Evolutionary conservation across 1,140 invertebrate species (phyloP).

Genomic region (Argopecten irradians): DNA sequence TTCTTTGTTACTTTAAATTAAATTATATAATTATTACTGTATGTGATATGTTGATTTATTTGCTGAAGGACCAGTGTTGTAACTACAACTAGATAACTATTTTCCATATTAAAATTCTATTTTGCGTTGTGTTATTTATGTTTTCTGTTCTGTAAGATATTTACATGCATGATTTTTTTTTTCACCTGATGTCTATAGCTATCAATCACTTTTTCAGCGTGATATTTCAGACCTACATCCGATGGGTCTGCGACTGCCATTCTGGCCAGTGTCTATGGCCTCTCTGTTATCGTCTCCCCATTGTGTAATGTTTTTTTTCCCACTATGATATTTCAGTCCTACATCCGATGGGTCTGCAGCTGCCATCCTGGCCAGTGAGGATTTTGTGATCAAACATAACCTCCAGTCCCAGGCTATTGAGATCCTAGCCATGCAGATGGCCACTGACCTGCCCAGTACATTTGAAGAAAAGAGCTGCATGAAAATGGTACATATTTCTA

Average conservation of each 20-base stretch:
- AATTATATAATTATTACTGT: too few relatives aligned
- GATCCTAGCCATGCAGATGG: slow-evolving; percentile 95
- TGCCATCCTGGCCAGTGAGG: slow-evolving; percentile 92
- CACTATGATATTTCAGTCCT: slow-evolving; percentile 79
- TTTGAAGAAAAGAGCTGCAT: slow-evolving; percentile 92
- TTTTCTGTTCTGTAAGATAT: too few relatives aligned
- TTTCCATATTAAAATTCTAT: too few relatives aligned
- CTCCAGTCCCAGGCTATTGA: slow-evolving; percentile 91
- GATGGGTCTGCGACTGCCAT: slow-evolving; percentile 96
- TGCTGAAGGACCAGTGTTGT: too few relatives aligned
- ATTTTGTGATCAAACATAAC: slow-evolving; percentile 90
- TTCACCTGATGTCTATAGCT: too few relatives aligned
- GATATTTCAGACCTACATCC: slow-evolving; percentile 86
- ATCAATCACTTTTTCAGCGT: slow-evolving; percentile 15
- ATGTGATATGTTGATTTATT: too few relatives aligned
- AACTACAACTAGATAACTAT: too few relatives aligned
- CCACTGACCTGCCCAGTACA: slow-evolving; percentile 90
- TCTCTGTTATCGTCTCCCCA: too few relatives aligned
- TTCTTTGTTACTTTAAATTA: too few relatives aligned
- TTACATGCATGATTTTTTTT: too few relatives aligned
- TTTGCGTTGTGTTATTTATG: too few relatives aligned
- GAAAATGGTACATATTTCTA: slow-evolving; percentile 83
- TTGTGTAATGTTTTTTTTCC: slow-evolving; percentile 23
- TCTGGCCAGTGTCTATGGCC: slow-evolving; percentile 91
- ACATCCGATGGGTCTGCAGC: slow-evolving; percentile 97